Evolutionary conservation across 2,113 vertebrate genomes (phyloP).

Genomic region (Macquaria australasica): DNA sequence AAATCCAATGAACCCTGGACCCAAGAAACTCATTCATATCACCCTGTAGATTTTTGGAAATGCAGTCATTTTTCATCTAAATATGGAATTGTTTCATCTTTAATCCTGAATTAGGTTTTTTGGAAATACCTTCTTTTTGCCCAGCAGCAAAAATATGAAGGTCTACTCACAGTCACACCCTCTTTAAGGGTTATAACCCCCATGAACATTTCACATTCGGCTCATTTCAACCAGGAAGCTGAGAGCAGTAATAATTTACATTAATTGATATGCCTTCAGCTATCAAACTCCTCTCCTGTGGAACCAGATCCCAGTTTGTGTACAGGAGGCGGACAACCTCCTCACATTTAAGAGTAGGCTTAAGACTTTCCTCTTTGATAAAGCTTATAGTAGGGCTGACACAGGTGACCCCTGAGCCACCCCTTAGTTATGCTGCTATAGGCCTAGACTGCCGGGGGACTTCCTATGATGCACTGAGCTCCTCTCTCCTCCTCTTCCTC

Average conservation of each 20-base stretch:
- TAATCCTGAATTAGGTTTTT: neutral
- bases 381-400: too few relatives aligned
- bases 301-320: too few relatives aligned
- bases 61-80: neutral
- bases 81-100: conserved; percentile 26
- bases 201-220: conserved; percentile 29
- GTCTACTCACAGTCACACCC: neutral
- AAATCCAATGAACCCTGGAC: conserved; percentile 34
- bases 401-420: too few relatives aligned
- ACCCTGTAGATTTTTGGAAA: conserved; percentile 4
- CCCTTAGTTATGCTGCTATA: too few relatives aligned
- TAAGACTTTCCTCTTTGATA: too few relatives aligned
- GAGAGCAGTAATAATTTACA: conserved; percentile 51
- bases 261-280: conserved; percentile 35
- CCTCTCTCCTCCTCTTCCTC: too few relatives aligned
- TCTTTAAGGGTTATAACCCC: conserved; percentile 48
- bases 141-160: conserved; percentile 18
- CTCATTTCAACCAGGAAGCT: conserved; percentile 53
- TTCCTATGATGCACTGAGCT: too few relatives aligned
- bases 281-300: too few relatives aligned
- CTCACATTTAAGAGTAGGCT: too few relatives aligned
- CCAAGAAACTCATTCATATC: conserved; percentile 16
- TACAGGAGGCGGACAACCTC: too few relatives aligned
- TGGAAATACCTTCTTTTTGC: neutral
- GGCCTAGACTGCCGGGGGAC: too few relatives aligned